Percentiles rank a stretch among this genome's conserved stretches.
phyloP scores from a whole-genome alignment of 2,888 invertebrate species.

The Drosophila yooni region DNA sequence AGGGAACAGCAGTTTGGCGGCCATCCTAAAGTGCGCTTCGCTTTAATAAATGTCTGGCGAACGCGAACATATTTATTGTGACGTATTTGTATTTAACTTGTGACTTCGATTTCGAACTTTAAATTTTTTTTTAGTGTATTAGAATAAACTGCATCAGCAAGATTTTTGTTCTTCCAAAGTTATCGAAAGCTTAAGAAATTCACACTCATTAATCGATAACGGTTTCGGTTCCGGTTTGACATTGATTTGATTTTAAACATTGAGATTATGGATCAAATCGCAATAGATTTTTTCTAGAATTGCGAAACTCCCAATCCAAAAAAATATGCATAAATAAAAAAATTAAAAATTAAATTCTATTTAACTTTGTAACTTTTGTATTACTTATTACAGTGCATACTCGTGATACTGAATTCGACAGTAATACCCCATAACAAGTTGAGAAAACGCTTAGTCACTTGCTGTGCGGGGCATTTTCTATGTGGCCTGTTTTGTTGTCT shows the following conservation, averaged over 20 bases:
- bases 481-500: background rate
- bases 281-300: background rate
- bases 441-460: conserved; percentile 7
- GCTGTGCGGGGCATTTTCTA: conserved; percentile 3
- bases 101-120: background rate
- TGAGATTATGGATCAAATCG: background rate
- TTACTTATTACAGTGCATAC: background rate
- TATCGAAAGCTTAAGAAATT: background rate
- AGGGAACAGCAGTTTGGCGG: too few relatives aligned
- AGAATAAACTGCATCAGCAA: too few relatives aligned
- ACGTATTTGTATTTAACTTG: background rate
- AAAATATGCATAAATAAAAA: background rate
- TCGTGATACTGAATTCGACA: background rate
- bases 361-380: background rate
- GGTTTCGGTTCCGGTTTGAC: background rate
- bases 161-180: background rate
- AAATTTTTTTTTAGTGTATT: background rate
- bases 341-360: background rate
- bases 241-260: background rate
- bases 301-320: background rate
- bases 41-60: background rate
- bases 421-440: background rate
- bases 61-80: background rate
- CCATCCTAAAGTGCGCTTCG: background rate
- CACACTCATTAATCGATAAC: background rate